Percentiles rank a stretch among this genome's conserved stretches.
These are phyloP conservation scores for Sciurus vulgaris DNA, from an alignment of 2,797 vertebrate species.

Conservation along the genomic window DNA sequence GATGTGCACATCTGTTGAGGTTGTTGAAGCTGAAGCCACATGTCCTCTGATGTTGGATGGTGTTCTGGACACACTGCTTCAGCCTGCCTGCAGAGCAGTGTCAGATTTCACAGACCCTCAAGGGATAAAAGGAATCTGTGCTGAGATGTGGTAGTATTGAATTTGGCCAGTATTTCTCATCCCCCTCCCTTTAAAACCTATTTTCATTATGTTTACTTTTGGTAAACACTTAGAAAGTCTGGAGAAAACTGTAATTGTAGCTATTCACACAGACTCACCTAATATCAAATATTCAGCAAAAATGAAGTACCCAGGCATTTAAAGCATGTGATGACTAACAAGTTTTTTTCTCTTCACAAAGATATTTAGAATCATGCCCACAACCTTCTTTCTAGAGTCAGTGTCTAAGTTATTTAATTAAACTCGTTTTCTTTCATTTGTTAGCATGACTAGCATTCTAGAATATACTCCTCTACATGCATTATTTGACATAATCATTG, in stretches of 20 bases:
- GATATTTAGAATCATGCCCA: conserved; percentile 5
- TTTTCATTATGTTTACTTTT: conserved; percentile 66
- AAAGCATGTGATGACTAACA: background rate
- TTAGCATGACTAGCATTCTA: background rate
- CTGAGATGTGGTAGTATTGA: background rate
- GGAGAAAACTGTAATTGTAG: background rate
- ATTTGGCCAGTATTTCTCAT: conserved; percentile 28
- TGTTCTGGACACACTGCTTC: background rate
- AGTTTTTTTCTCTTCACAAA: background rate
- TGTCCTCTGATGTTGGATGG: background rate
- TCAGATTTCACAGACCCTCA: conserved; percentile 58
- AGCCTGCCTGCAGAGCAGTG: background rate
- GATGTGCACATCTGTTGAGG: conserved; percentile 61
- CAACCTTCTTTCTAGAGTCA: background rate
- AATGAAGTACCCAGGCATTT: background rate
- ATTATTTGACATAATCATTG: background rate
- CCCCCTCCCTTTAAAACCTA: background rate
- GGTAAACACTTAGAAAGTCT: conserved; percentile 35
- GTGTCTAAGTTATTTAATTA: background rate
- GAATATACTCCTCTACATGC: background rate
- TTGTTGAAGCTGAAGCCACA: conserved; percentile 13
- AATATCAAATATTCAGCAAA: conserved; percentile 13
- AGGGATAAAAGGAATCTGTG: background rate
- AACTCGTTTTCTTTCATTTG: background rate
- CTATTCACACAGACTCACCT: background rate